Evolutionary conservation across 2,888 invertebrate species (phyloP), one percentile per base, ranked within the genome.

Genomic region (Xylocampa areola): DNA sequence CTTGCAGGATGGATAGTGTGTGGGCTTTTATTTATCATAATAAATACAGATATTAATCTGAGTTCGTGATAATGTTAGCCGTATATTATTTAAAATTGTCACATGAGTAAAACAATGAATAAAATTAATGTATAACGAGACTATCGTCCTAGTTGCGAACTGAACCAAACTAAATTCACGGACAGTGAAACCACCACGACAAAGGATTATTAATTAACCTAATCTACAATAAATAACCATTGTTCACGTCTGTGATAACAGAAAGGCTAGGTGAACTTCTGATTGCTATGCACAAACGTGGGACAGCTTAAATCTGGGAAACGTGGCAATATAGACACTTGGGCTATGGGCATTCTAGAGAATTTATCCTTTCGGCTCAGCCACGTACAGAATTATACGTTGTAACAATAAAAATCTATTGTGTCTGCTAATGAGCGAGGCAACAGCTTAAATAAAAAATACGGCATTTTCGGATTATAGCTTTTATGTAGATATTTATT

Each of bases 101-200:
- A 53, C 57, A 53, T 57, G 48, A 63, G 63, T 45, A 16, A 52
- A 55, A 72, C 57, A 58, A 63, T 53, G 14, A 53, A 68, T 44
- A 27, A 29, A 30, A n/a, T n/a, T n/a, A n/a, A 41, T 57, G 17
- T 52, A 58, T 37, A 36, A 52, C 27, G 44, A 54, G 7, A 36
- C 19, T 25, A 25, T 32, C 19, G 40, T 49, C 21, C 49, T 14
- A 62, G 48, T 49, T 53, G 50, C 14, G 17, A 55, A 52, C 16
- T 55, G 48, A 51, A 52, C 33, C 53, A 13, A 23, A 40, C 25
- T 29, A 32, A 27, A 35, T n/a, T 14, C 29, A 13, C 27, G 11
- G 13, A 19, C 3, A 32, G 41, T n/a, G 2, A 5, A 25, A 29
- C 21, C 29, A 44, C 10, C 19, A 44, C 29, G 13, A 19, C 27